Base-by-base conservation (phyloP, 35 echinoderm and acorn worm genomes). In the Eucidaris tribuloides region DNA sequence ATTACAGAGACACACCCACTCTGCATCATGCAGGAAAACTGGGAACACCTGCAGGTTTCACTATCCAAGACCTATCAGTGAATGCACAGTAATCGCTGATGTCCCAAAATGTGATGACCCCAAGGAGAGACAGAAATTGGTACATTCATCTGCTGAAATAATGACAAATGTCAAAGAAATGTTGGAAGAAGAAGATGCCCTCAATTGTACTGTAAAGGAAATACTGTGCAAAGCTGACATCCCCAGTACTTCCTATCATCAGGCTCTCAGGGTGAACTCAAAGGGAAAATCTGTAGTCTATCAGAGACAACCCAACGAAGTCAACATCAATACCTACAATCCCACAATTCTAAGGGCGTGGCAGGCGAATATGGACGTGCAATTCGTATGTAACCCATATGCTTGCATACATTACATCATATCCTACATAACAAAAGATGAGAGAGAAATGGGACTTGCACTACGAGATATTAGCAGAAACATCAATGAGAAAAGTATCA, bases 331-430 rank as follows among this genome's bases (percentile, higher is more conserved):
- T 45, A 43, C 55, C 15, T 91, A 86, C 58, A 78, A 79, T 55
- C n/a, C 52, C n/a, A 13, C 32, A 29, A 58, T 91, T 23, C 50
- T 91, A 24, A 18, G 38, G 39, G 57, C 71, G n/a, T 92, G 89
- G 89, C 52, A 92, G 59, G 90, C 85, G 7, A 82, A 92, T 77
- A 82, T 88, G 64, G 84, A 92, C 41, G 44, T 92, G 17, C 78
- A 92, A 65, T 88, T 83, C 62, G 41, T 81, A 29, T 39, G 64
- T n/a, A 79, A 93, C 65, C 42, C 85, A 28, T 93, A 88, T 61
- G 58, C 43, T 20, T 83, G 52, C 31, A 77, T 83, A 45, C 66
- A 52, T 37, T 89, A 83, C 46, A 72, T 93, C 1, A 54, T 84
- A 1, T 87, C 91, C 7, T 89, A 93, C 24, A 59, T 88, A 1